Percentiles rank a stretch among this genome's conserved stretches.
Conservation (phyloP, 2,797 vertebrate genomes). For the Malacoraja senta region DNA sequence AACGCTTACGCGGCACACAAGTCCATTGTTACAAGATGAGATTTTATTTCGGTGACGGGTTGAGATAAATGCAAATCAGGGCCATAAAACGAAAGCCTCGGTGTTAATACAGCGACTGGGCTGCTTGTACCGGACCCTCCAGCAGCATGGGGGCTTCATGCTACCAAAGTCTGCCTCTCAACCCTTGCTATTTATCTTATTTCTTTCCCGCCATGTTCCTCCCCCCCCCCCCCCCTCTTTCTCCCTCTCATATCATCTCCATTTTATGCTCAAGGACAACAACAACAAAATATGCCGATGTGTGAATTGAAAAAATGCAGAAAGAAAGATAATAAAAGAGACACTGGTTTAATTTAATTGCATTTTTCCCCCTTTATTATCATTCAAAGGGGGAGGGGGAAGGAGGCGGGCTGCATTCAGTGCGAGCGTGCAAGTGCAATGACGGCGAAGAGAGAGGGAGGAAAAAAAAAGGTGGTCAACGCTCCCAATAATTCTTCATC, state of each 20-base stretch:
- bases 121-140: not conserved
- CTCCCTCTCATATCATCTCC: not conserved
- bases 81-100: not conserved
- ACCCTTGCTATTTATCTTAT: constrained; percentile 19
- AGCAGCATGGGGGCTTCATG: not conserved
- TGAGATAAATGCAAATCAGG: not conserved
- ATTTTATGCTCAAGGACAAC: constrained; percentile 38
- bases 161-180: not conserved
- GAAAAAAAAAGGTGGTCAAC: constrained; percentile 49
- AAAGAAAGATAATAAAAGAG: not conserved
- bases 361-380: no score
- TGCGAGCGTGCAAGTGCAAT: not conserved
- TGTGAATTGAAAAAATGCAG: not conserved
- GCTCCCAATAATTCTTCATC: constrained; percentile 69
- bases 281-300: constrained; percentile 20
- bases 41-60: not conserved
- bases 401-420: no score
- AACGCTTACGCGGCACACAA: constrained; percentile 9
- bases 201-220: constrained; percentile 36
- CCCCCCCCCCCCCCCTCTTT: no score
- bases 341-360: no score
- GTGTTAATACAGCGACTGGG: not conserved
- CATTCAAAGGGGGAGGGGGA: no score
- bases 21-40: constrained; percentile 10
- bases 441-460: constrained; percentile 32